A percentile compares a stretch with the other conserved stretches of the same genome.
These are phyloP conservation scores for Ambastaia sidthimunki DNA, from an alignment of 2,797 vertebrate genomes.

Conservation along the genomic window DNA sequence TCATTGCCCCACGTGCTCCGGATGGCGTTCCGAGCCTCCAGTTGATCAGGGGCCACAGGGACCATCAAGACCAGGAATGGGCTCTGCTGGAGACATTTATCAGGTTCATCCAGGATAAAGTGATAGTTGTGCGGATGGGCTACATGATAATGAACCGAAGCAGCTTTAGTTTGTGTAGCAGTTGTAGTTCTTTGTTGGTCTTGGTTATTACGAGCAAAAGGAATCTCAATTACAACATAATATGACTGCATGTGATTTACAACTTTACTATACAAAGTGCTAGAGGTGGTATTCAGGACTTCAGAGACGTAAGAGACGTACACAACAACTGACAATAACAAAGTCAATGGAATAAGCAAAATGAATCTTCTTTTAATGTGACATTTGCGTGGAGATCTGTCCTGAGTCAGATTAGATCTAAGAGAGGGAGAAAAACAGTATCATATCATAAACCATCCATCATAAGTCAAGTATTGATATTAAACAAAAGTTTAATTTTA, in stretches of 20 bases:
- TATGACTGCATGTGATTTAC: not conserved
- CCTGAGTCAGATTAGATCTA: not conserved
- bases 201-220: not conserved
- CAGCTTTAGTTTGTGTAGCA: not conserved
- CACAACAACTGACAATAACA: not conserved
- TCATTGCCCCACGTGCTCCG: constrained; percentile 81
- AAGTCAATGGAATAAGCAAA: constrained; percentile 22
- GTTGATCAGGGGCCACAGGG: constrained; percentile 55
- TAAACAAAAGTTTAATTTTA: not conserved
- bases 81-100: constrained; percentile 60
- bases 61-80: constrained; percentile 82
- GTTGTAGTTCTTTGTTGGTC: not conserved
- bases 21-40: constrained; percentile 61
- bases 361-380: constrained; percentile 38
- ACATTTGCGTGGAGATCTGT: not conserved
- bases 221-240: not conserved
- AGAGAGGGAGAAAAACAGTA: not conserved
- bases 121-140: constrained; percentile 72
- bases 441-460: not conserved
- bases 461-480: not conserved
- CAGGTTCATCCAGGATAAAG: constrained; percentile 72
- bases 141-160: constrained; percentile 53
- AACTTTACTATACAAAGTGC: not conserved
- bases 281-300: not conserved
- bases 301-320: not conserved